A percentile compares a stretch with the other conserved stretches of the same genome.
These are phyloP conservation scores for Threskiornis aethiopicus DNA, from an alignment of 2,797 vertebrate species.

Conservation along the genomic window DNA sequence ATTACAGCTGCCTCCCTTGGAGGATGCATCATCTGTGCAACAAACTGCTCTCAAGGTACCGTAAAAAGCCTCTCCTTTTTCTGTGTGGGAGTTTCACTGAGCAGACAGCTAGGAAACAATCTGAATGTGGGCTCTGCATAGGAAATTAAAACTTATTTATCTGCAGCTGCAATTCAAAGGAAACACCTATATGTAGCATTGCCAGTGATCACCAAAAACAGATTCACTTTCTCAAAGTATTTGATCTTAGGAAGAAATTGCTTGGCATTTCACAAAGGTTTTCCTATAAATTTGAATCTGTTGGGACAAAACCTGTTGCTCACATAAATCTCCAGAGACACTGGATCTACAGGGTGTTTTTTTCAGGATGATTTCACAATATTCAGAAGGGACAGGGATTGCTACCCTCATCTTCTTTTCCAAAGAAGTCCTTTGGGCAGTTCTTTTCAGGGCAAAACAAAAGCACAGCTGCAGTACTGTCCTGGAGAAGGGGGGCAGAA, in stretches of 20 bases:
- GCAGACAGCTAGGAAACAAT: background rate
- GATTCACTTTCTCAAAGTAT: background rate
- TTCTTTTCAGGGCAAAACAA: background rate
- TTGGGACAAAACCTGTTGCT: background rate
- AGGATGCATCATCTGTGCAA: constrained; percentile 19
- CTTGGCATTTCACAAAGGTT: background rate
- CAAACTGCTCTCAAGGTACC: background rate
- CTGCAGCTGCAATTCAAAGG: constrained; percentile 17
- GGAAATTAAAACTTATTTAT: constrained; percentile 15
- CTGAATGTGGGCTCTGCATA: background rate
- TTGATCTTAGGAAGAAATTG: background rate
- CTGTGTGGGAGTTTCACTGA: background rate
- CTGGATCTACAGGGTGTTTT: background rate
- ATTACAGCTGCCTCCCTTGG: background rate
- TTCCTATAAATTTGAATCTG: background rate
- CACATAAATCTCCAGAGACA: background rate
- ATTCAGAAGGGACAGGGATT: background rate
- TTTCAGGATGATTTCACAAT: background rate
- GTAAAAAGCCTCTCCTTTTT: background rate
- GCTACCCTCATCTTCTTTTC: background rate
- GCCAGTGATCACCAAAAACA: background rate
- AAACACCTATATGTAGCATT: background rate
- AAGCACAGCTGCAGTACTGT: background rate
- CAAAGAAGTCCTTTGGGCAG: background rate
- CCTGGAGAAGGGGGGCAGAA: background rate